These are phyloP conservation scores for Propithecus coquereli DNA, from an alignment of 2,113 vertebrate genomes.

Conservation along the genomic window DNA sequence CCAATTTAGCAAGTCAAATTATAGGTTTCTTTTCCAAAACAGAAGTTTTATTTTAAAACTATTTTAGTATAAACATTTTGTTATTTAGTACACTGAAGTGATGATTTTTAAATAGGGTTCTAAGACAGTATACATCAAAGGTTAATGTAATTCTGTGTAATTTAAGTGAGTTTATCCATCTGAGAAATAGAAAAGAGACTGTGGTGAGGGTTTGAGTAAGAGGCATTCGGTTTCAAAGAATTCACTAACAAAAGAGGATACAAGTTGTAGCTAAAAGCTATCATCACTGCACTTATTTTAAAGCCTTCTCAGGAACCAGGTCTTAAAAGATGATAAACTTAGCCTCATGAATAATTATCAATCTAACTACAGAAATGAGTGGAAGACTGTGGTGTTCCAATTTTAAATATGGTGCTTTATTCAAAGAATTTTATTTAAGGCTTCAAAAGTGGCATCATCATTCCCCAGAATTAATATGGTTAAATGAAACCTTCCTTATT, in stretches of 20 bases:
- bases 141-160: not conserved
- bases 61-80: not conserved
- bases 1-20: slow-evolving; percentile 4
- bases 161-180: slow-evolving; percentile 34
- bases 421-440: not conserved
- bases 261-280: not conserved
- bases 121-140: not conserved
- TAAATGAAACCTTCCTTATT: slow-evolving; percentile 21
- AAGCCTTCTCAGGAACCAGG: slow-evolving; percentile 38
- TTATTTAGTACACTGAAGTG: not conserved
- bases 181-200: slow-evolving; percentile 30
- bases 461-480: slow-evolving; percentile 10
- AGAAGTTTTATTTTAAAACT: not conserved
- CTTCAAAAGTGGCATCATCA: not conserved
- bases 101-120: slow-evolving; percentile 15
- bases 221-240: slow-evolving; percentile 21
- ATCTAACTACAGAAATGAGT: slow-evolving; percentile 10
- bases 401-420: not conserved
- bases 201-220: not conserved
- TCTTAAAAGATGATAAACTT: slow-evolving; percentile 27
- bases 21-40: not conserved
- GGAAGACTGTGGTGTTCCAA: not conserved
- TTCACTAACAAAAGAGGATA: slow-evolving; percentile 32
- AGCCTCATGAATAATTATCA: slow-evolving; percentile 24
- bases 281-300: slow-evolving; percentile 13